Conservation (phyloP, 2,113 vertebrate species). For the Leptobrachium ailaonicum region DNA sequence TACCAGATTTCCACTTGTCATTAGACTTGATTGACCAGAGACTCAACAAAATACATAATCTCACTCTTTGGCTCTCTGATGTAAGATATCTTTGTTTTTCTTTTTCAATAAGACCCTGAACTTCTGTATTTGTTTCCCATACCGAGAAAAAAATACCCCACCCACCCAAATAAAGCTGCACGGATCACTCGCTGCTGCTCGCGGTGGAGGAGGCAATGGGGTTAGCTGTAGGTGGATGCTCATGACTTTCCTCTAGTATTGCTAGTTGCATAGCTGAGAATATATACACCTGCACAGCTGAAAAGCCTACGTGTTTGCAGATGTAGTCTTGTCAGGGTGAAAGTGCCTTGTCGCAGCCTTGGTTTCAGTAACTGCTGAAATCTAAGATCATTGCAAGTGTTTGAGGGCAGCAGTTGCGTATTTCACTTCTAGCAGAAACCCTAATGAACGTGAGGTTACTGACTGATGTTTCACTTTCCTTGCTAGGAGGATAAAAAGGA, state of each 20-base stretch:
- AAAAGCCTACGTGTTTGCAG: background rate
- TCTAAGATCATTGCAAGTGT: slow-evolving; percentile 73
- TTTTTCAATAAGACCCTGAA: too few species aligned
- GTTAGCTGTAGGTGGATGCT: background rate
- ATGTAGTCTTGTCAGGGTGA: slow-evolving; percentile 16
- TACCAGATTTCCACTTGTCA: too few species aligned
- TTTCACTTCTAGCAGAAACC: slow-evolving; percentile 31
- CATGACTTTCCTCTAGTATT: background rate
- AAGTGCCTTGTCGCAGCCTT: slow-evolving; percentile 55
- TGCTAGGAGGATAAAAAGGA: background rate
- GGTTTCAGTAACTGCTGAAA: slow-evolving; percentile 75
- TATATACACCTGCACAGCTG: too few species aligned
- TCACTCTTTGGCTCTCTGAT: too few species aligned
- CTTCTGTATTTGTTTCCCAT: too few species aligned
- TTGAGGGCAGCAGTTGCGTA: slow-evolving; percentile 63
- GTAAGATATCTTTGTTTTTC: too few species aligned
- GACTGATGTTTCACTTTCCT: slow-evolving; percentile 19
- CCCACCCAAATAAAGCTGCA: too few species aligned
- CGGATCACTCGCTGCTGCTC: too few species aligned
- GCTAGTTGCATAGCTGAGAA: too few species aligned
- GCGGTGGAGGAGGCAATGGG: background rate
- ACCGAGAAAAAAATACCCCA: too few species aligned
- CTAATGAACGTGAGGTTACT: slow-evolving; percentile 26
- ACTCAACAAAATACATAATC: too few species aligned
- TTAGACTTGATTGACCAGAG: too few species aligned